Percentiles rank a stretch among this genome's conserved stretches.
Conservation (phyloP, 2,113 vertebrate species). For the Rhineura floridana region DNA sequence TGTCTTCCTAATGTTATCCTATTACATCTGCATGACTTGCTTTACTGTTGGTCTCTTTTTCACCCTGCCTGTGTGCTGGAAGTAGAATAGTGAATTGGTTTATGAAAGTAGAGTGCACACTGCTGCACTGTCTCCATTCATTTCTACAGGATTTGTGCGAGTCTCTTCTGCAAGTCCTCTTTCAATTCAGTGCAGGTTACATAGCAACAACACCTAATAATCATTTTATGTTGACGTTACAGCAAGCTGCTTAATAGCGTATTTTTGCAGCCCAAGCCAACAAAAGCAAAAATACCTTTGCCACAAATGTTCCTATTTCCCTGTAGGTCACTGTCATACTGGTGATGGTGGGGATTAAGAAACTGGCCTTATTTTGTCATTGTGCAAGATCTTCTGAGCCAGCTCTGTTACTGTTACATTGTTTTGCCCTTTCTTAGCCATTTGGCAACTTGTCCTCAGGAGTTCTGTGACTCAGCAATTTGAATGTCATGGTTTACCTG, state of each 20-base stretch:
- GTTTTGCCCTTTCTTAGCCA: background rate
- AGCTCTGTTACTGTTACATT: background rate
- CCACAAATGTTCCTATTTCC: background rate
- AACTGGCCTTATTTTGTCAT: background rate
- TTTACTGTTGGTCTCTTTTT: constrained; percentile 28
- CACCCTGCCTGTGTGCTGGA: constrained; percentile 16
- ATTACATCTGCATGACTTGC: constrained; percentile 39
- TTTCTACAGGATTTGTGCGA: background rate
- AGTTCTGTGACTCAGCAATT: background rate
- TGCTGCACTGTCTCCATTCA: constrained; percentile 2
- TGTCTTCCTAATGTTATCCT: constrained; percentile 27
- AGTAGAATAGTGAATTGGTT: constrained; percentile 12
- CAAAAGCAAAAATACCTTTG: background rate
- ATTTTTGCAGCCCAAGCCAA: background rate
- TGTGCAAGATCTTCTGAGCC: background rate
- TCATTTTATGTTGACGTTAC: background rate
- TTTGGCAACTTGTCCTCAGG: background rate
- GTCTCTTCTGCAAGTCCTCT: background rate
- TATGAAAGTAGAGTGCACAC: constrained; percentile 2
- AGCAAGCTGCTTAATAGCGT: background rate
- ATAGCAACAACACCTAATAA: background rate
- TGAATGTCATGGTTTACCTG: background rate
- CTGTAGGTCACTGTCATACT: background rate
- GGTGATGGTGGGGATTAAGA: background rate
- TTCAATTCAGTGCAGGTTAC: background rate